Evolutionary conservation across 2,888 invertebrate genomes (phyloP), one percentile per base, ranked within the genome.

Genomic region (Drosophila monieri): DNA sequence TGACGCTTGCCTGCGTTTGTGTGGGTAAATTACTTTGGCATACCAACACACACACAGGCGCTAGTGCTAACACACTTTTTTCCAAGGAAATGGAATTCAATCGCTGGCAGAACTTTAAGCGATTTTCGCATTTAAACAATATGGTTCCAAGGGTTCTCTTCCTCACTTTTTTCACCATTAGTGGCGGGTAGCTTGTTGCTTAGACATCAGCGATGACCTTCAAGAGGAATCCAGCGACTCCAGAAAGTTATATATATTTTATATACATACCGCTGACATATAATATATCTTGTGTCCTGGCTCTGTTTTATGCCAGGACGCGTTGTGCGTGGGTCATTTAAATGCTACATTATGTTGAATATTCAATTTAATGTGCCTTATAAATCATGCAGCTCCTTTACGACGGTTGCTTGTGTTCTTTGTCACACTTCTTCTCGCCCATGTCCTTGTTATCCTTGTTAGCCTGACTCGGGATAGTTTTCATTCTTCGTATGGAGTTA

Each of bases 301-400:
- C 15, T 30, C 54, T 49, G 61, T 53, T 55, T 46, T 68, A 52
- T 69, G 60, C 44, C 18, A 32, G 44, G 21, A 25, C 18, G 46
- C 55, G 37, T 14, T 76, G 65, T 76, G 74, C 72, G 65, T 71
- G 77, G 76, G 76, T 77, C 79, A 81, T 85, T 85, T 81, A 81
- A 81, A 81, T 81, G 80, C 83, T 74, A 81, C 81, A 81, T 81
- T 85, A 81, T 81, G 85, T 81, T 81, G 85, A 85, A 81, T 85
- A 81, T 81, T 81, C 81, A 81, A 81, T 81, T 83, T 83, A 83
- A 85, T 83, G 81, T 85, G 73, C 68, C 81, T 83, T 83, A 85
- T 83, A 85, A 81, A 81, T 81, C 81, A 85, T 81, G 76, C 76
- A 85, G 85, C 80, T 73, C 71, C 76, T 74, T 75, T 72, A 72